Evolutionary conservation across 2,888 invertebrate species (phyloP), one percentile per base, ranked within the genome.

Genomic region (Uloborus plumipes): DNA sequence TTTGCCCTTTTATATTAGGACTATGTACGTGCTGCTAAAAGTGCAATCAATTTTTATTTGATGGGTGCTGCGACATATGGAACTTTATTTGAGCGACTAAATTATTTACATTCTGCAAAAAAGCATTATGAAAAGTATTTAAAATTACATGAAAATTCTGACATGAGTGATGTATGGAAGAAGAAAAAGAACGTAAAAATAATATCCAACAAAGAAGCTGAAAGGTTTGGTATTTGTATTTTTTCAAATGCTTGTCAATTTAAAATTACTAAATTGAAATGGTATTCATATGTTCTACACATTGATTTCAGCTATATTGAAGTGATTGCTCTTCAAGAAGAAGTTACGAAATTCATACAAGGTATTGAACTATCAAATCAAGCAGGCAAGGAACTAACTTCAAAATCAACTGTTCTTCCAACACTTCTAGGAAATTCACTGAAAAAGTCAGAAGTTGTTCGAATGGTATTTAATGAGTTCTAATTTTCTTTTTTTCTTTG

Each of bases 241-340:
- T 39, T 39, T 26, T 9, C 9, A 2, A 2, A 39, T 39, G 11
- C 39, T 11, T 39, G 11, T 39, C 39, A 39, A 7, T 39, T 2
- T 39, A 39, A 7, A 39, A 11, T 7, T 39, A 2, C 3, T 39
- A 26, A 26, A 7, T 39, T 39, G 39, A 39, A 2, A 26, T 26
- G 39, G 3, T 31, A 2, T 9, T 64, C 16, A 31, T 39, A 2
- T 64, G 15, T 15, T 39, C 26, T n/a, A 16, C 39, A 1, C 9
- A 31, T 26, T 39, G 18, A 64, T 69, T 71, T 14, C 18, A 84
- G 84, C 31, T 93, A 95, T 85, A 93, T 96, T 86, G 93, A 93
- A 76, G 94, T 94, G 0, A 93, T 96, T 85, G 91, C 92, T 7
- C 90, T 93, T n/a, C 96, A 97, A 88, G 92, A 93, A 86, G 95